phyloP scores from a whole-genome alignment of 2,113 vertebrate genomes.

The Platichthys flesus region DNA sequence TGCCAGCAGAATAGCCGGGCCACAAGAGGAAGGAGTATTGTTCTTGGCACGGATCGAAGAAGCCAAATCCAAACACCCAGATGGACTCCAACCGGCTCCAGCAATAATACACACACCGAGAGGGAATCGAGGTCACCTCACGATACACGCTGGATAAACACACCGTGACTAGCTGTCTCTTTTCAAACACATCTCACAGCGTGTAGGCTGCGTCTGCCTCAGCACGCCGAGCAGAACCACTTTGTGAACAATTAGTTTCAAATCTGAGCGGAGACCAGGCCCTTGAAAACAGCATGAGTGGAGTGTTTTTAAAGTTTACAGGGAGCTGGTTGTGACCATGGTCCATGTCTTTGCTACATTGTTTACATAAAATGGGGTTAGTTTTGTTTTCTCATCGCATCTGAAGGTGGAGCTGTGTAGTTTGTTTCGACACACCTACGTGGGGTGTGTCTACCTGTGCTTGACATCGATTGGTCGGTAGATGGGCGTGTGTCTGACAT shows the following conservation, averaged over 20 bases:
- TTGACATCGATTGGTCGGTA: no score
- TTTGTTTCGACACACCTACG: no score
- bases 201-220: slow-evolving; percentile 42
- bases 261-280: slow-evolving; percentile 27
- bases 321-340: not conserved
- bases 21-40: slow-evolving; percentile 69
- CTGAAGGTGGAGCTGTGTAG: no score
- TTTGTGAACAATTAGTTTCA: slow-evolving; percentile 40
- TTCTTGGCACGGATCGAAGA: slow-evolving; percentile 66
- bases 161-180: slow-evolving; percentile 64
- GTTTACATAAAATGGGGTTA: no score
- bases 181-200: slow-evolving; percentile 52
- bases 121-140: slow-evolving; percentile 68
- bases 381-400: no score
- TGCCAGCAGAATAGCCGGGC: slow-evolving; percentile 63
- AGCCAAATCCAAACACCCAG: slow-evolving; percentile 70
- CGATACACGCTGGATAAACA: slow-evolving; percentile 71
- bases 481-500: no score
- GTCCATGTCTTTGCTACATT: no score
- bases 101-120: slow-evolving; percentile 66
- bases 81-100: slow-evolving; percentile 73
- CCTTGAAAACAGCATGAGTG: slow-evolving; percentile 10
- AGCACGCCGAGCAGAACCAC: slow-evolving; percentile 25
- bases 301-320: slow-evolving; percentile 19
- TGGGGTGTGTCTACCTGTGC: no score